A percentile compares a stretch with the other conserved stretches of the same genome.
phyloP scores from a whole-genome alignment of 2,113 vertebrate genomes.

The Brachirus orientalis region DNA sequence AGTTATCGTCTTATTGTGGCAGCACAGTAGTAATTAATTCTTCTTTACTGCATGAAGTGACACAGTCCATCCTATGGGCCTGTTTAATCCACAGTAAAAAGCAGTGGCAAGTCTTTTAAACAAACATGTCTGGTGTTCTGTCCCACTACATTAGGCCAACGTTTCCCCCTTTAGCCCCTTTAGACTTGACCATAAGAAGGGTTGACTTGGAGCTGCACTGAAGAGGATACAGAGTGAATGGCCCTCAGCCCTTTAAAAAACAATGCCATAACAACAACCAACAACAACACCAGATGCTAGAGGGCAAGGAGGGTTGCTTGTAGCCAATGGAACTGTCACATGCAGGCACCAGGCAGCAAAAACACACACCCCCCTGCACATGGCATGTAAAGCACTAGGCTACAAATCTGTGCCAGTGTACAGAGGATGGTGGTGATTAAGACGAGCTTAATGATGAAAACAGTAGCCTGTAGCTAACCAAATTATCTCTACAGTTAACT shows the following conservation, averaged over 20 bases:
- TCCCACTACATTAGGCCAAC: constrained; percentile 38
- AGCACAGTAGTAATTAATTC: no score
- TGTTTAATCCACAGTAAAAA: constrained; percentile 9
- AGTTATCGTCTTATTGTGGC: no score
- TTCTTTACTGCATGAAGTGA: neutral
- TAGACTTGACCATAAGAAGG: constrained; percentile 46
- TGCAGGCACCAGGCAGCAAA: constrained; percentile 73
- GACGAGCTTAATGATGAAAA: constrained; percentile 70
- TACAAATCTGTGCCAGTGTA: constrained; percentile 61
- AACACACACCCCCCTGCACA: constrained; percentile 70
- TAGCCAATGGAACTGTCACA: constrained; percentile 76
- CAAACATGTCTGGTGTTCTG: constrained; percentile 41
- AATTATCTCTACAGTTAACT: constrained; percentile 66
- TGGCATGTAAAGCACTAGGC: constrained; percentile 56
- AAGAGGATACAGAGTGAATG: constrained; percentile 60
- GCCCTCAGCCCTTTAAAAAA: constrained; percentile 76
- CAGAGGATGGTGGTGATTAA: constrained; percentile 62
- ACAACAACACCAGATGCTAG: constrained; percentile 78
- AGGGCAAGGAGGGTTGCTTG: constrained; percentile 59
- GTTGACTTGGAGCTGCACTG: constrained; percentile 54
- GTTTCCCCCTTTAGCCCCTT: constrained; percentile 18
- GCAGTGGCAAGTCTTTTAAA: constrained; percentile 14
- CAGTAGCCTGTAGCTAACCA: constrained; percentile 70
- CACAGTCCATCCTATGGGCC: neutral
- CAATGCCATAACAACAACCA: no score